These are phyloP conservation scores for Cataglyphis albicans DNA, from an alignment of 2,888 invertebrate genomes.

Conservation along the genomic window DNA sequence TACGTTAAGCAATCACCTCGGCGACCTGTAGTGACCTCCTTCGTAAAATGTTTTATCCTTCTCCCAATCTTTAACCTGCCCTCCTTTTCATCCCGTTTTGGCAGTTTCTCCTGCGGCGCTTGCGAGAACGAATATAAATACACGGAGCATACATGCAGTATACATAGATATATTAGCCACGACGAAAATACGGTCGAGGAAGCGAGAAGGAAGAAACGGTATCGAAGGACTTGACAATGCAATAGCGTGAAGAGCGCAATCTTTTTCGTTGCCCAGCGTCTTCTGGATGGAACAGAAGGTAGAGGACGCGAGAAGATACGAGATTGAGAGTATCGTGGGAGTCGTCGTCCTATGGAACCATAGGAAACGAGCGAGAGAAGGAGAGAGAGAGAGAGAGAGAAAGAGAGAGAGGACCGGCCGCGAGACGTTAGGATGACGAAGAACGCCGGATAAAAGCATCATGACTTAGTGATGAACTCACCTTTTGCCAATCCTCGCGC, in stretches of 20 bases:
- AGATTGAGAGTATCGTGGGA: slow-evolving; percentile 29
- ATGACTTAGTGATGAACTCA: slow-evolving; percentile 84
- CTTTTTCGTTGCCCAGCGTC: slow-evolving; percentile 8
- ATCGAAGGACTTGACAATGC: slow-evolving; percentile 35
- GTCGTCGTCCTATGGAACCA: not conserved
- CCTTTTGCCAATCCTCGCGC: slow-evolving; percentile 69
- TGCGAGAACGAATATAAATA: slow-evolving; percentile 67
- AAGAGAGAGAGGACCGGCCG: not conserved
- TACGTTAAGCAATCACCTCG: slow-evolving; percentile 32
- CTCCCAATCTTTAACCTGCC: not conserved
- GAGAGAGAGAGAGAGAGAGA: slow-evolving; percentile 9
- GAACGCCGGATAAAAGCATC: slow-evolving; percentile 84
- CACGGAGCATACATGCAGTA: slow-evolving; percentile 43
- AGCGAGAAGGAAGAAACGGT: slow-evolving; percentile 27
- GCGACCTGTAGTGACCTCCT: slow-evolving; percentile 59
- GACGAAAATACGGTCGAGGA: not conserved
- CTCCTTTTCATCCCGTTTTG: not conserved
- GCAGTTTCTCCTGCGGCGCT: slow-evolving; percentile 9
- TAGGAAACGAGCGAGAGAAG: not conserved
- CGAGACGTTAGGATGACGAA: slow-evolving; percentile 67
- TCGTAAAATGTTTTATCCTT: slow-evolving; percentile 40
- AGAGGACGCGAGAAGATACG: slow-evolving; percentile 36
- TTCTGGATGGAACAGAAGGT: not conserved
- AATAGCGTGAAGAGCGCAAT: slow-evolving; percentile 7
- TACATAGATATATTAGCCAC: slow-evolving; percentile 42